Evolutionary conservation across 2,113 vertebrate genomes (phyloP), one percentile per base, ranked within the genome.

Genomic region (Puma concolor): DNA sequence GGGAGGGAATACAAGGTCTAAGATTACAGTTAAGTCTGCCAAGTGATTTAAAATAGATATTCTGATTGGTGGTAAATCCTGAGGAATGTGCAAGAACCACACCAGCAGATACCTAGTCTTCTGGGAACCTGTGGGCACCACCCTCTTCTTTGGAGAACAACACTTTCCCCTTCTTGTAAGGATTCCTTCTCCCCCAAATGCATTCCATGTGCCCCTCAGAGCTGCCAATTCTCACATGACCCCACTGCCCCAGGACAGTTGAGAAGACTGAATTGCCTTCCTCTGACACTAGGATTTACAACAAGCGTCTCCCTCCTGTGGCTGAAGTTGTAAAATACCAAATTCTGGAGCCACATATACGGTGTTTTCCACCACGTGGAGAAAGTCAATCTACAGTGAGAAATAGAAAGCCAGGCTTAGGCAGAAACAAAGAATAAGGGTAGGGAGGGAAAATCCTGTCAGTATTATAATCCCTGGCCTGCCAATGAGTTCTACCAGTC

Each of bases 21-120:
- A 67, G 66, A 94, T 79, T 95, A 96, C 50, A 95, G 83, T 74
- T 89, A 63, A 89, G 14, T 76, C 60, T 71, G 96, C 67, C 83
- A 87, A 92, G 38, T 19, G 36, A 81, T 57, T 85, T 74, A 48
- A 86, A 92, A 41, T 2, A 81, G 88, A 80, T 50, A 21, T 38
- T 95, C 11, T 11, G 54, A 48, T 23, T 66, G 8, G 0, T 0
- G 67, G 76, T 86, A 52, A 88, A 60, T 72, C 77, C 81, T 92
- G 14, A 79, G 86, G 60, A 91, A 88, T 23, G 74, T 15, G 4
- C 64, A 74, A 50, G 79, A 72, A 74, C 41, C 64, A 1, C 25
- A 10, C 4, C 41, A 2, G 84, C 60, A 80, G 87, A 84, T 21
- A 89, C 80, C 29, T 50, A 13, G 44, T 27, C 79, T 83, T 64